Evolutionary conservation across 1,140 invertebrate genomes (phyloP), one percentile per base, ranked within the genome.

Genomic region (Dinoponera quadriceps): DNA sequence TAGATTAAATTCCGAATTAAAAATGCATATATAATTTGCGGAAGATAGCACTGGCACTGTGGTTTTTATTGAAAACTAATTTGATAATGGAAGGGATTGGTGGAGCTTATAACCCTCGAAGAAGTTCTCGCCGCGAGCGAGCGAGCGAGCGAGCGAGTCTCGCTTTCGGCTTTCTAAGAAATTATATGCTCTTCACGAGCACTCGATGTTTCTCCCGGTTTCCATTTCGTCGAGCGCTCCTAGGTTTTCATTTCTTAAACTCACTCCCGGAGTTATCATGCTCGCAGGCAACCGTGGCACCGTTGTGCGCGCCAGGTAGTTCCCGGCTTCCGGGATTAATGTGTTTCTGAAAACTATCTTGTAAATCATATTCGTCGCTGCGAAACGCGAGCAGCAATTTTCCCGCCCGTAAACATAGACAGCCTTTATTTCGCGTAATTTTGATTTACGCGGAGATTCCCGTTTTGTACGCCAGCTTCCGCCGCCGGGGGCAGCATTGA

Each of bases 41-140:
- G 16, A 16, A 20, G 54, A 18, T 55, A n/a, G 33, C n/a, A 29
- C 14, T 33, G 49, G 62, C 44, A 78, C 51, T 73, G 68, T 83
- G 73, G 57, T 85, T 82, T 83, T 73, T 82, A 85, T 85, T 63
- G 72, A 84, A 88, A 84, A 82, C 83, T 90, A 91, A 91, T 91
- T 91, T 90, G 90, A 91, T 91, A 91, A 91, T 91, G 90, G 90
- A 89, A 90, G 87, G 90, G 89, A 86, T 87, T 83, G 77, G 89
- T 87, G 85, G 74, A 29, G 49, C 55, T 85, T 78, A 27, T 77
- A 60, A 62, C 55, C 69, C 73, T 54, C 81, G 49, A 16, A 68
- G 68, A 55, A 85, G 33, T 63, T 84, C 51, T 48, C 57, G 73
- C 27, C 55, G n/a, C 72, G 74, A 83, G 81, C 84, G n/a, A 11